Percentiles rank a stretch among this genome's conserved stretches.
Conservation (phyloP, 1,140 invertebrate species). For the Drosophila truncata region DNA sequence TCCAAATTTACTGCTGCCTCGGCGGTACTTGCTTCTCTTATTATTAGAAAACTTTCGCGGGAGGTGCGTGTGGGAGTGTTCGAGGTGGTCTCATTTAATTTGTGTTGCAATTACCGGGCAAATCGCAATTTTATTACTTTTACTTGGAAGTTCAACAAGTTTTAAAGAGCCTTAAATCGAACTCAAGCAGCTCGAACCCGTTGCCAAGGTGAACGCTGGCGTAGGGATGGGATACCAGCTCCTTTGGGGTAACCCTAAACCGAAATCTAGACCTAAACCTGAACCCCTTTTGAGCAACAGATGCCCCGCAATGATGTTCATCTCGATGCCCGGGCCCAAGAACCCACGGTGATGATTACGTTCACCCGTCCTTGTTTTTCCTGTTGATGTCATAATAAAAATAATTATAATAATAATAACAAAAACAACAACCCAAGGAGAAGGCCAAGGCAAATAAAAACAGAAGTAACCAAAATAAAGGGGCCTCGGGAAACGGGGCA, state of each 20-base stretch:
- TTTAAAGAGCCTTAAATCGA: constrained; percentile 61
- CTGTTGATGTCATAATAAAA: constrained; percentile 62
- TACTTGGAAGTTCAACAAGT: constrained; percentile 52
- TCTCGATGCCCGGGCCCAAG: constrained; percentile 4
- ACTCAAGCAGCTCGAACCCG: constrained; percentile 14
- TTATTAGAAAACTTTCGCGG: constrained; percentile 43
- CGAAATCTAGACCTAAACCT: background rate
- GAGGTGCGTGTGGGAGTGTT: background rate
- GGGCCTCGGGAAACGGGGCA: constrained; percentile 27
- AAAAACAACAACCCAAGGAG: constrained; percentile 14
- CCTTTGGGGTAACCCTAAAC: constrained; percentile 18
- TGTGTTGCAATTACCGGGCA: constrained; percentile 35
- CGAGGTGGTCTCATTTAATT: constrained; percentile 28
- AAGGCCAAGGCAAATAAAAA: constrained; percentile 60
- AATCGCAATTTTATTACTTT: constrained; percentile 55
- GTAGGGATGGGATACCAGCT: constrained; percentile 11
- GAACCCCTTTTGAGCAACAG: constrained; percentile 67
- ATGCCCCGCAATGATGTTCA: constrained; percentile 36
- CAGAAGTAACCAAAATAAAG: constrained; percentile 64
- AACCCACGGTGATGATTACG: constrained; percentile 37
- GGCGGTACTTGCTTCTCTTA: constrained; percentile 24
- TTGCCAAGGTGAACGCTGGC: constrained; percentile 36
- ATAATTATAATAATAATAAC: constrained; percentile 25
- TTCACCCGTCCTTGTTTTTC: constrained; percentile 33
- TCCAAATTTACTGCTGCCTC: constrained; percentile 38